Conservation (phyloP, 1,140 invertebrate species). For the Mycetomoellerius zeteki region DNA sequence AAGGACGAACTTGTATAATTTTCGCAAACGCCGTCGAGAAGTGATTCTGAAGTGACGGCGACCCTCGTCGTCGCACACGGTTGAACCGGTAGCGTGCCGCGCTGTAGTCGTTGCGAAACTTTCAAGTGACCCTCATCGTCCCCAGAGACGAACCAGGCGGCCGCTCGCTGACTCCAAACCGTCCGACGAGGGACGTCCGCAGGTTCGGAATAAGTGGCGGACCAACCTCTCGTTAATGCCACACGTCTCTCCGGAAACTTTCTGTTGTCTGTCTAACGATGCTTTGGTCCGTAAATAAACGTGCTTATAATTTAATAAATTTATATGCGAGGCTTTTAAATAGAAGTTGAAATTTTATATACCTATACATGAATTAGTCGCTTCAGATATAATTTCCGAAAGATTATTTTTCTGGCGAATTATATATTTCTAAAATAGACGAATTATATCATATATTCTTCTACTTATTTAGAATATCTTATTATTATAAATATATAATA, state of each 20-base stretch:
- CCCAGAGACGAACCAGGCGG: constrained; percentile 31
- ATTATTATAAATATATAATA: too few species aligned
- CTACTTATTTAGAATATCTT: neutral
- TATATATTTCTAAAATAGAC: neutral
- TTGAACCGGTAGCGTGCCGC: constrained; percentile 38
- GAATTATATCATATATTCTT: too few species aligned
- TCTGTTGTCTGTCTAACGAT: constrained; percentile 21
- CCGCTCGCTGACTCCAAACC: constrained; percentile 26
- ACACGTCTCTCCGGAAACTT: constrained; percentile 51
- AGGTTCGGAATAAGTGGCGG: constrained; percentile 42
- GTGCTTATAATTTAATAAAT: neutral
- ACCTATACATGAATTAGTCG: neutral
- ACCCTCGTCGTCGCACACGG: constrained; percentile 54
- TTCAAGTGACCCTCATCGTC: constrained; percentile 64
- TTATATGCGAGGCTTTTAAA: neutral
- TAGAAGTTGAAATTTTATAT: neutral
- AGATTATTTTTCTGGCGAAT: neutral
- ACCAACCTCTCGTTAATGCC: constrained; percentile 43
- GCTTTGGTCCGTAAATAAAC: constrained; percentile 8
- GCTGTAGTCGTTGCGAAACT: constrained; percentile 44
- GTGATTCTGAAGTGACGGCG: constrained; percentile 62
- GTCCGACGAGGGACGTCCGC: constrained; percentile 44
- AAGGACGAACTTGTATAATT: constrained; percentile 55
- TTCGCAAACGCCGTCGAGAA: constrained; percentile 50
- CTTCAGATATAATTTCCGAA: neutral